Evolutionary conservation across 35 echinoderm and acorn worm genomes (phyloP).

Genomic region (Eucidaris tribuloides): DNA sequence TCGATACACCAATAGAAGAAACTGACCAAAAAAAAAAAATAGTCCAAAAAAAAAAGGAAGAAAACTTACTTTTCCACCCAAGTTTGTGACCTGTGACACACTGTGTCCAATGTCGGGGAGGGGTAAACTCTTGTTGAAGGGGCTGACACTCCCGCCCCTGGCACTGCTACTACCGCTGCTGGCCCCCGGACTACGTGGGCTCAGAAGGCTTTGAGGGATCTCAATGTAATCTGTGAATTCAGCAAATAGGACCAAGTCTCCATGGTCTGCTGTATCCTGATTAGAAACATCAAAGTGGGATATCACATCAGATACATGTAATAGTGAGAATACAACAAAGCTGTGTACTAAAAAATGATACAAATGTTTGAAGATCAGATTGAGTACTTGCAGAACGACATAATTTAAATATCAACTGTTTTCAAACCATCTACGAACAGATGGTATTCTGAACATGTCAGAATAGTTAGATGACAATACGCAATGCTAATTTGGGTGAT

Average conservation of each 20-base stretch:
- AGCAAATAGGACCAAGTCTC: conserved; percentile 49
- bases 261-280: conserved; percentile 59
- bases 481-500: too few species aligned
- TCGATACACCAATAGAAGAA: background rate
- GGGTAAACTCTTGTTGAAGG: conserved; percentile 58
- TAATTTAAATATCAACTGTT: too few species aligned
- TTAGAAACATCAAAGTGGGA: too few species aligned
- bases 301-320: too few species aligned
- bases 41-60: background rate
- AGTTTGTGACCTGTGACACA: conserved; percentile 64
- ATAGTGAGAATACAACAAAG: too few species aligned
- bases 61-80: conserved; percentile 50
- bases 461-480: too few species aligned
- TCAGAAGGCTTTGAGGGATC: background rate
- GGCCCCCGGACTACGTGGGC: background rate
- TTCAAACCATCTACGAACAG: too few species aligned
- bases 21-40: background rate
- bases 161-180: conserved; percentile 10
- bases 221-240: conserved; percentile 57
- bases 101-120: conserved; percentile 65
- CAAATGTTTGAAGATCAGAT: too few species aligned
- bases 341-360: too few species aligned
- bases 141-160: conserved; percentile 30
- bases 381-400: too few species aligned
- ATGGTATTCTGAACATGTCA: too few species aligned